Base-by-base conservation (phyloP, 2,113 vertebrate species). In the Verasper variegatus region DNA sequence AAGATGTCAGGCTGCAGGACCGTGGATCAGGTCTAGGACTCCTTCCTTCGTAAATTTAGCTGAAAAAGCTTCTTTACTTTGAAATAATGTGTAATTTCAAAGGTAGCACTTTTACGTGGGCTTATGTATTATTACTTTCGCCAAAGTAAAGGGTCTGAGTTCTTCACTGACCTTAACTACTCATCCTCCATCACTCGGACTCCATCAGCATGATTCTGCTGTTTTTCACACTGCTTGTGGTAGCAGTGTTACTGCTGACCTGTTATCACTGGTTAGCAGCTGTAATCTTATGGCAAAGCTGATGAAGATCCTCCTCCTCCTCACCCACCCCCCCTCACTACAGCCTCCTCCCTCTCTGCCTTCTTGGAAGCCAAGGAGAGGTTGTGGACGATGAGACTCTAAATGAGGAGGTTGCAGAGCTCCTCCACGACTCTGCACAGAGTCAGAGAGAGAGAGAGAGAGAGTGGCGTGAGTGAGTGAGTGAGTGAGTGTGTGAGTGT, bases 371-470 rank as follows among this genome's bases (percentile, higher is more conserved):
- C 27, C 73, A 75, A 80, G 81, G 65, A 84, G 83, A 84, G 68
- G 54, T 80, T 80, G 49, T 68, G 72, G 68, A 81, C 85, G 86
- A 90, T 86, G 84, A 83, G 69, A 81, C 83, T 88, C 70, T 58
- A 83, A 85, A 85, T 88, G 70, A 89, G 81, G 75, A 76, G 42
- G 52, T 14, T 51, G 62, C 78, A 80, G 55, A 59, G 73, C 72
- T 76, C 40, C 37, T 67, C 27, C 4, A 15, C 54, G n/a, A 1
- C 27, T 17, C 37, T 31, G 58, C 68, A 11, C 51, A 14, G 24
- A 20, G n/a, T n/a, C n/a, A 26, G 56, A 78, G 26, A 5, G 54
- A 62, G 49, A 5, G 51, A 6, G 65, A 18, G 37, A 47, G 61
- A 10, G 42, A 5, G 45, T 65, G 68, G 63, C 69, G 59, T 40